Percentiles rank a stretch among this genome's conserved stretches.
phyloP scores from a whole-genome alignment of 1,140 invertebrate species.

The Penaeus indicus region DNA sequence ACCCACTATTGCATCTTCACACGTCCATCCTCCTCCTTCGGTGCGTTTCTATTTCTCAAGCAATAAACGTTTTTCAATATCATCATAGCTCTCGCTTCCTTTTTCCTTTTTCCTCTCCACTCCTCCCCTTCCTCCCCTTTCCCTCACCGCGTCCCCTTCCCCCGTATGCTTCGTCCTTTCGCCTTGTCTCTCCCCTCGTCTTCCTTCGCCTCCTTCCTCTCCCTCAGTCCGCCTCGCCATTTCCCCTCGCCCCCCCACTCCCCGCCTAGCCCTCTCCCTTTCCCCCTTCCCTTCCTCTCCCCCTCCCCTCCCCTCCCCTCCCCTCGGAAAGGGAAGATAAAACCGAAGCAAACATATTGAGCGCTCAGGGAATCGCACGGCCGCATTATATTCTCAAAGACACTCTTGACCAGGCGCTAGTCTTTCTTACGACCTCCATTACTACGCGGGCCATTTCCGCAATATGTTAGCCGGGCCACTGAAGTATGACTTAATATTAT shows the following conservation, averaged over 20 bases:
- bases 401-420: conserved; percentile 39
- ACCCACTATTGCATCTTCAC: no score
- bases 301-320: not conserved
- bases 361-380: conserved; percentile 34
- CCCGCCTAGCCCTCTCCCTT: not conserved
- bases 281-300: not conserved
- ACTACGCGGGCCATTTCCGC: conserved; percentile 56
- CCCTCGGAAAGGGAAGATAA: conserved; percentile 29
- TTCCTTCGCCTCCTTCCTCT: no score
- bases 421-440: conserved; percentile 57
- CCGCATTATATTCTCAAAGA: conserved; percentile 50
- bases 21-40: no score
- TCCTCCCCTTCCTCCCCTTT: conserved; percentile 14
- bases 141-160: not conserved
- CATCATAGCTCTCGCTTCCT: not conserved
- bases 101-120: not conserved
- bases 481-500: conserved; percentile 62
- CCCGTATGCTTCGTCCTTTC: not conserved
- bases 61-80: no score
- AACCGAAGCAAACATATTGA: conserved; percentile 51
- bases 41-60: no score
- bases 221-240: not conserved
- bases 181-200: not conserved
- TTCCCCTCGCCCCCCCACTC: conserved; percentile 5
- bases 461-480: conserved; percentile 59